These are phyloP conservation scores for Dyspetes luteomarginatus DNA, from an alignment of 2,888 invertebrate genomes.

Conservation along the genomic window DNA sequence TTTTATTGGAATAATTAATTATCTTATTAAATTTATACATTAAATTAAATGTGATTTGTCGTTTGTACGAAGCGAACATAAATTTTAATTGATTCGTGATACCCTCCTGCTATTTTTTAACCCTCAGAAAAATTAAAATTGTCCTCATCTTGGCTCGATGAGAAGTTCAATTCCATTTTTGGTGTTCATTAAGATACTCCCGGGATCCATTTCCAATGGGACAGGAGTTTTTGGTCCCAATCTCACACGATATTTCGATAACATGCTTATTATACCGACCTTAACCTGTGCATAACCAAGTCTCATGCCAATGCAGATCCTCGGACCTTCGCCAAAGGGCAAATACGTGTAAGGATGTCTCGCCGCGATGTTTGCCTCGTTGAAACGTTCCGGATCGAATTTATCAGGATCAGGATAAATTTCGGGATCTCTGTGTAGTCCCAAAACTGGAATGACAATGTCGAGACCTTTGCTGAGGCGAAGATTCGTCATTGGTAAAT, in stretches of 20 bases:
- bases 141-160: neutral
- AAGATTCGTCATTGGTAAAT: conserved; percentile 70
- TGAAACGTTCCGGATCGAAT: conserved; percentile 85
- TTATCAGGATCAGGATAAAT: conserved; percentile 84
- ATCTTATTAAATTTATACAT: neutral
- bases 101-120: too few relatives aligned
- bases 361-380: conserved; percentile 75
- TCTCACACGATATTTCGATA: conserved; percentile 67
- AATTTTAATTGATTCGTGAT: too few relatives aligned
- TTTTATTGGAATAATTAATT: neutral
- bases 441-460: conserved; percentile 81
- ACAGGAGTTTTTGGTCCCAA: conserved; percentile 65
- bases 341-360: conserved; percentile 76
- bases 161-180: conserved; percentile 63
- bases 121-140: too few relatives aligned
- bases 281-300: conserved; percentile 75
- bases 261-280: conserved; percentile 69
- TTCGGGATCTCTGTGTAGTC: conserved; percentile 83
- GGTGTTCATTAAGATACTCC: conserved; percentile 52
- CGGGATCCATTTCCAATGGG: conserved; percentile 65
- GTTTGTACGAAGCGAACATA: neutral
- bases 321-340: conserved; percentile 78
- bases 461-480: conserved; percentile 73
- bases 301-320: conserved; percentile 78
- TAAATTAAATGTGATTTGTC: neutral